Evolutionary conservation across 2,797 vertebrate species (phyloP).

Genomic region (Poecile montanus): DNA sequence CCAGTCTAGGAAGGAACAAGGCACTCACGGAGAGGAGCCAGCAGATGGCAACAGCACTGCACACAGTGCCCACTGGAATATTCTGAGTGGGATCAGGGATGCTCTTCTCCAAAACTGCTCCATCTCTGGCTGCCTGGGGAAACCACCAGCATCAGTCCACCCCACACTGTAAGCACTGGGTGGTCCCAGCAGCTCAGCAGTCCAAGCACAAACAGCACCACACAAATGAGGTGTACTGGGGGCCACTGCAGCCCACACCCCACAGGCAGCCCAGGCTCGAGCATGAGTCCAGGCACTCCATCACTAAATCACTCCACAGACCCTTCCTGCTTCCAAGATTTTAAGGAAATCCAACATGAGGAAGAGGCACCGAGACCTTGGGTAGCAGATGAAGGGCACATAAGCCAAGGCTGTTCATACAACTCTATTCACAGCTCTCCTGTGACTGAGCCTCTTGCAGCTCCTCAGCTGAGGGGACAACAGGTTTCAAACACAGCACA

Average conservation of each 20-base stretch:
- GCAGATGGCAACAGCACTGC: slow-evolving; percentile 52
- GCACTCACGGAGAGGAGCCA: not conserved
- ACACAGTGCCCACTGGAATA: accelerated
- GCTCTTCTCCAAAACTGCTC: too few relatives aligned
- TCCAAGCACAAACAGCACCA: not conserved
- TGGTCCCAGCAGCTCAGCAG: not conserved
- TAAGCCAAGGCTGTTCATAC: not conserved
- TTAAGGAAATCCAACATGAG: not conserved
- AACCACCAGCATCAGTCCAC: not conserved
- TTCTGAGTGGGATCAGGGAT: not conserved
- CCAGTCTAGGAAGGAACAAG: not conserved
- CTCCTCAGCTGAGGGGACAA: not conserved
- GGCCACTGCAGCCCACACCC: not conserved
- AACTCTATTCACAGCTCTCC: not conserved
- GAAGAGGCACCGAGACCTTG: not conserved
- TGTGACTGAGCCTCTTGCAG: not conserved
- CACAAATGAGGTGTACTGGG: not conserved
- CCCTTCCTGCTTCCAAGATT: not conserved
- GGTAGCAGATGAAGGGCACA: not conserved
- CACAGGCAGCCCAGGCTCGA: accelerated
- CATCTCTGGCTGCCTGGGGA: not conserved
- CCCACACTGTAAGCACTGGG: not conserved
- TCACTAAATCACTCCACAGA: not conserved
- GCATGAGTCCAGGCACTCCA: accelerated
- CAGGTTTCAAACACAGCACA: not conserved